Evolutionary conservation across 1,140 invertebrate species (phyloP), one percentile per base, ranked within the genome.

Genomic region (Heterodera schachtii): DNA sequence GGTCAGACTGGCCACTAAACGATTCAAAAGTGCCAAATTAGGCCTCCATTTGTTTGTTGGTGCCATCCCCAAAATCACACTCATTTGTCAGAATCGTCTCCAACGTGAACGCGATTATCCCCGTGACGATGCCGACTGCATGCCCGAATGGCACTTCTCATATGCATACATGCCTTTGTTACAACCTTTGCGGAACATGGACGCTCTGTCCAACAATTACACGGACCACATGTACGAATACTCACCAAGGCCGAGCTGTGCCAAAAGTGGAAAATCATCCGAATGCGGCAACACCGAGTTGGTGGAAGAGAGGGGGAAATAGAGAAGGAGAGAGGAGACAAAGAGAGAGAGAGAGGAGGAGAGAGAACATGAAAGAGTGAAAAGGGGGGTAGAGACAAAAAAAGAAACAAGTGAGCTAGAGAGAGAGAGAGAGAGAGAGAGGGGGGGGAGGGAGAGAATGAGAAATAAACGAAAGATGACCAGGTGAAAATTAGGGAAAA

Each of bases 161-260:
- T 86, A 79, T 57, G 21, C 81, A 71, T 79, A 60, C 73, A 76
- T 88, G 86, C 66, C 79, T 5, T 67, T 84, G 74, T 73, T 89
- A 19, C 76, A 87, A 31, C 86, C 86, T 2, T 52, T 85, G 44
- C 44, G 76, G 8, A 86, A 86, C 60, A 80, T 83, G 60, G 88
- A 90, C 76, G 88, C 86, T 78, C 80, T 89, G 11, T 89, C 87
- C 43, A 89, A 90, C 75, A 81, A 82, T 3, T 89, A 90, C 83
- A 90, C 89, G 13, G 88, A 89, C 60, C 81, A 90, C 66, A 75
- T 89, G 81, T 89, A 87, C 74, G 82, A 82, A 47, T 89, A 89
- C 78, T 88, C 86, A 13, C 89, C 86, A 44, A 80, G 87, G 49
- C 87, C 88, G 49, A 70, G 74, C 60, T 85, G 84, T 47, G 52